A percentile compares a stretch with the other conserved stretches of the same genome.
Evolutionary conservation across 2,888 invertebrate species (phyloP).

Genomic region (Thera britannica): DNA sequence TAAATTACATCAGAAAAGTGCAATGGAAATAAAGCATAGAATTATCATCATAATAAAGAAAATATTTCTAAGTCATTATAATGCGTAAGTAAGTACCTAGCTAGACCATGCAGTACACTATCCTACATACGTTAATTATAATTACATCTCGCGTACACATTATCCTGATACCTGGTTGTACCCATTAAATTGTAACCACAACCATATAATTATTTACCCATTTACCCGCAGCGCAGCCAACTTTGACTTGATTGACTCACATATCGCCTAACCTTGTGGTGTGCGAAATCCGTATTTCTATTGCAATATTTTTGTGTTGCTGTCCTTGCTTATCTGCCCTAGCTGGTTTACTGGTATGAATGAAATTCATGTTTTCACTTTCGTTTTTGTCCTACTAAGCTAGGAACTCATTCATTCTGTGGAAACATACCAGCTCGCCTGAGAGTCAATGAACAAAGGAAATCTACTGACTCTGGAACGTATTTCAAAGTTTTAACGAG

Average conservation of each 20-base stretch:
- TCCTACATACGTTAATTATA: conserved; percentile 18
- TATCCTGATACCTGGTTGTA: background rate
- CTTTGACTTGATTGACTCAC: too few relatives aligned
- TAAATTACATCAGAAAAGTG: conserved; percentile 33
- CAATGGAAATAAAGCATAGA: conserved; percentile 39
- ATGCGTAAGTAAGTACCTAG: conserved; percentile 19
- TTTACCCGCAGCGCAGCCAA: too few relatives aligned
- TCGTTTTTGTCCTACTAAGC: too few relatives aligned
- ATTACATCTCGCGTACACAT: background rate
- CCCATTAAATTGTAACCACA: background rate
- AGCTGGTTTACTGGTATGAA: conserved; percentile 10
- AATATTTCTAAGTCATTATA: conserved; percentile 23
- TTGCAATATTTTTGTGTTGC: background rate
- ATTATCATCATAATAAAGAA: conserved; percentile 28
- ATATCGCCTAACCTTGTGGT: too few relatives aligned
- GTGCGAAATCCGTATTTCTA: too few relatives aligned
- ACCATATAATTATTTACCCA: background rate
- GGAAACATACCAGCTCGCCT: too few relatives aligned
- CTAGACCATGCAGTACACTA: conserved; percentile 39
- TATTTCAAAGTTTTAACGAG: too few relatives aligned
- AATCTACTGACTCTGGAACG: too few relatives aligned
- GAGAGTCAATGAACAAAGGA: too few relatives aligned
- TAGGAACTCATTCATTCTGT: too few relatives aligned
- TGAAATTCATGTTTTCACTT: too few relatives aligned
- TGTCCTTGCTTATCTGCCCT: background rate